phyloP scores from a whole-genome alignment of 2,888 invertebrate genomes.

The Agrochola macilenta region DNA sequence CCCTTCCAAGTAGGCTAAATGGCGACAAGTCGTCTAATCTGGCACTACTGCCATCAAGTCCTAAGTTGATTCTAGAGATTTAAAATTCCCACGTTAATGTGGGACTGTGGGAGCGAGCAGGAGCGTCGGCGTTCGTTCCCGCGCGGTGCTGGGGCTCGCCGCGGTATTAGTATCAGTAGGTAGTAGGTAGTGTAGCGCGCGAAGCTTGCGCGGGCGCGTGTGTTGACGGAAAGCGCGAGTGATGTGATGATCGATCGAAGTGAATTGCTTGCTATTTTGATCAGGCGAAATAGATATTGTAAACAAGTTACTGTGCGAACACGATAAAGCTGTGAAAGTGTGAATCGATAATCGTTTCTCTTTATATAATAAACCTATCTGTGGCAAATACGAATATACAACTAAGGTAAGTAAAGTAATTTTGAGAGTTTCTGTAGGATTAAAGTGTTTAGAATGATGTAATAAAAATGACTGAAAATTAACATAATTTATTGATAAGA shows the following conservation, averaged over 20 bases:
- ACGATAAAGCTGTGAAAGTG: background rate
- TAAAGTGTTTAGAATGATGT: background rate
- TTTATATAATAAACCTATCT: background rate
- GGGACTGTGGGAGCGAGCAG: conserved; percentile 7
- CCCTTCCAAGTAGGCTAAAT: too few relatives aligned
- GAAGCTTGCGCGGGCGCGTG: conserved; percentile 19
- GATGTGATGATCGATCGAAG: conserved; percentile 19
- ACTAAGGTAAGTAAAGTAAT: background rate
- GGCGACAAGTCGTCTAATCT: too few relatives aligned
- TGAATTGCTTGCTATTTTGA: conserved; percentile 3
- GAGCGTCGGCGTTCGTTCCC: conserved; percentile 4
- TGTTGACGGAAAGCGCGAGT: background rate
- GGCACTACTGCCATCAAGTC: too few relatives aligned
- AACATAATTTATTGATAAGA: background rate
- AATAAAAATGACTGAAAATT: background rate
- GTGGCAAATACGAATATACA: background rate
- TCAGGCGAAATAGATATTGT: background rate
- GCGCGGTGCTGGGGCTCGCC: background rate
- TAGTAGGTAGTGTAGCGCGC: background rate
- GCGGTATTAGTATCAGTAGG: background rate
- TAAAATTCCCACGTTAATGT: background rate
- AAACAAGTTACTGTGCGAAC: conserved; percentile 2
- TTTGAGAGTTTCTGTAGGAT: background rate
- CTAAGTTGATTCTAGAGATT: too few relatives aligned
- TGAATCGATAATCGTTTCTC: background rate